Percentiles rank a stretch among this genome's conserved stretches.
These are phyloP conservation scores for Rhingia rostrata DNA, from an alignment of 2,888 invertebrate species.

Conservation along the genomic window DNA sequence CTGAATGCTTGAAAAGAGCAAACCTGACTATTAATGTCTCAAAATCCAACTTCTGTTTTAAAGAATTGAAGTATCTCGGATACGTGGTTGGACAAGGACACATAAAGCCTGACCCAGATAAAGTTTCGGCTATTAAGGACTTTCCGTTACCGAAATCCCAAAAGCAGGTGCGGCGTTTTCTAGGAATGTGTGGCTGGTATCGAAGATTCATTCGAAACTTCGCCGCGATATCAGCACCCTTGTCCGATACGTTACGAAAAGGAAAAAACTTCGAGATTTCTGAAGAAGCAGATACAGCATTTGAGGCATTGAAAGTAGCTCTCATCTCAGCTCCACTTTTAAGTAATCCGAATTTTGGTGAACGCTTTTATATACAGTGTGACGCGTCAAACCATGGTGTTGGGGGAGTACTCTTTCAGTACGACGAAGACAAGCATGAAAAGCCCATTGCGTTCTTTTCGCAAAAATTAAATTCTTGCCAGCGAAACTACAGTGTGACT, in stretches of 20 bases:
- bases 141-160: conserved; percentile 25
- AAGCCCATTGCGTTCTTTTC: too few relatives aligned
- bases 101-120: background rate
- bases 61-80: conserved; percentile 35
- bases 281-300: background rate
- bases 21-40: background rate
- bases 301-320: conserved; percentile 18
- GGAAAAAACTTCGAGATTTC: background rate
- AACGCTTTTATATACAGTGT: too few relatives aligned
- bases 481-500: too few relatives aligned
- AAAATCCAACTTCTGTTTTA: conserved; percentile 51
- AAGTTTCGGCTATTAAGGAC: conserved; percentile 1
- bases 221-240: conserved; percentile 26
- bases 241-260: conserved; percentile 34
- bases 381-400: too few relatives aligned
- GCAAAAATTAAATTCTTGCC: too few relatives aligned
- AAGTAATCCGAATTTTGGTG: too few relatives aligned
- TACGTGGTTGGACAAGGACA: background rate
- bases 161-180: conserved; percentile 64
- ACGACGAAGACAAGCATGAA: too few relatives aligned
- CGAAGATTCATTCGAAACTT: conserved; percentile 63
- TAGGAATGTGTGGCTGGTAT: conserved; percentile 73
- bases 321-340: too few relatives aligned
- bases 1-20: conserved; percentile 9
- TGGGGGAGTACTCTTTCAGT: too few relatives aligned